Evolutionary conservation across 2,797 vertebrate genomes (phyloP), one percentile per base, ranked within the genome.

Genomic region (Xenops minutus): DNA sequence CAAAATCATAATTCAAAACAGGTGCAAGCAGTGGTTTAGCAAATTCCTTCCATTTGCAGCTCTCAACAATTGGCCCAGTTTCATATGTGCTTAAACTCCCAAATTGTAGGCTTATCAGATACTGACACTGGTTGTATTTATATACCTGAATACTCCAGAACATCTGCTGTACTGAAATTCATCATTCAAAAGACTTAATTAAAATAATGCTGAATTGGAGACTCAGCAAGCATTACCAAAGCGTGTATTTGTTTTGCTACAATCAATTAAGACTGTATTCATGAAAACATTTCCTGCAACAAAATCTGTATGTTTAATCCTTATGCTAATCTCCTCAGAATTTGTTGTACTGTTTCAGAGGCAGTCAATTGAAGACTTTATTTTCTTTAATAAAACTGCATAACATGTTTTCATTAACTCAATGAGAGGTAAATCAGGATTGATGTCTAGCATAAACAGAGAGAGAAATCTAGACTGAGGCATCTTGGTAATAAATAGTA

Each of bases 241-340:
- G 96, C 88, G 83, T 2, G 24, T 95, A 97, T 97, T 97, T 97
- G 96, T 97, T 97, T 97, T 97, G 88, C 91, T 89, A 89, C 78
- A 64, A 78, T 96, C 97, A 97, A 93, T 98, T 97, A 98, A 92
- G 92, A 85, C 78, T 78, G 66, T 72, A 75, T 66, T 95, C 72
- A 91, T 88, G 69, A 93, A 90, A 61, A 91, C 80, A 69, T 78
- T 90, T 85, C 73, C 93, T 75, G 88, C 81, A 91, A 80, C 81
- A 62, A 94, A 91, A 96, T 95, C 59, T 76, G 95, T 93, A 92
- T 89, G 91, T 91, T 71, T 89, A 86, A 93, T 89, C 90, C 68
- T 76, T 64, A 77, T 85, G 78, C 64, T 87, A 95, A 96, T 92
- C 73, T 89, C 41, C 89, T 81, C 61, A 76, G 84, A 88, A 91